Evolutionary conservation across 1,140 invertebrate genomes (phyloP).

Genomic region (Goniozus legneri): DNA sequence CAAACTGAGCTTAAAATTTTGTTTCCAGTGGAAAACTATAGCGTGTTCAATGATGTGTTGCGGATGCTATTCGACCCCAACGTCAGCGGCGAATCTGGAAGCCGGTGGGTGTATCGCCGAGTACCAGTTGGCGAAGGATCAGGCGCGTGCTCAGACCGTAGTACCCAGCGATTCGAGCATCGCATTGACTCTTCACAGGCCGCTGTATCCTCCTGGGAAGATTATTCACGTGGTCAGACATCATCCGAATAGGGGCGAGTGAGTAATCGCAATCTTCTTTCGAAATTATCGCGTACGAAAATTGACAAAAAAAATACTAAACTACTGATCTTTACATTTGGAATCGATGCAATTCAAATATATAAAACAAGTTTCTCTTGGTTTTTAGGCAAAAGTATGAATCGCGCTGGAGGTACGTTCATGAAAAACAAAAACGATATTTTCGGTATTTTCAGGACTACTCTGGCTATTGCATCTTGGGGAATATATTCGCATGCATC

Average conservation of each 20-base stretch:
- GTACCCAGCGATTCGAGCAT: slow-evolving; percentile 71
- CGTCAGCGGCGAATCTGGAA: slow-evolving; percentile 66
- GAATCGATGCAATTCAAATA: slow-evolving; percentile 12
- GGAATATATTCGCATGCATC: slow-evolving; percentile 23
- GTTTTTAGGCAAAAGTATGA: slow-evolving; percentile 69
- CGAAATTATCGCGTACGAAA: no score
- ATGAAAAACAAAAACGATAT: no score
- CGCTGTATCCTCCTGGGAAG: slow-evolving; percentile 81
- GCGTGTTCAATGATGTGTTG: slow-evolving; percentile 78
- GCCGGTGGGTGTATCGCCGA: slow-evolving; percentile 61
- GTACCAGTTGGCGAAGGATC: slow-evolving; percentile 62
- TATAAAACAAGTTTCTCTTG: slow-evolving; percentile 25
- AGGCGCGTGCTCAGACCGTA: slow-evolving; percentile 60
- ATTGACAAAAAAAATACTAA: slow-evolving; percentile 4
- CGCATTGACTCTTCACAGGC: slow-evolving; percentile 74
- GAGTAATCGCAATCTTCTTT: slow-evolving; percentile 50
- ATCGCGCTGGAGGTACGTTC: slow-evolving; percentile 68
- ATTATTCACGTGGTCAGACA: slow-evolving; percentile 89
- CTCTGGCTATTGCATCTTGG: slow-evolving; percentile 27
- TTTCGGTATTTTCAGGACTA: slow-evolving; percentile 24
- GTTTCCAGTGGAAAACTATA: slow-evolving; percentile 82
- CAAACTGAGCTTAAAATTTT: slow-evolving; percentile 4
- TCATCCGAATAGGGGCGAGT: slow-evolving; percentile 80
- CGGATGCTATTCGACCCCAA: slow-evolving; percentile 65
- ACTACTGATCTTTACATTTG: not conserved